Percentiles rank a stretch among this genome's conserved stretches.
These are phyloP conservation scores for Hirundichthys speculiger DNA, from an alignment of 2,113 vertebrate genomes.

Conservation along the genomic window DNA sequence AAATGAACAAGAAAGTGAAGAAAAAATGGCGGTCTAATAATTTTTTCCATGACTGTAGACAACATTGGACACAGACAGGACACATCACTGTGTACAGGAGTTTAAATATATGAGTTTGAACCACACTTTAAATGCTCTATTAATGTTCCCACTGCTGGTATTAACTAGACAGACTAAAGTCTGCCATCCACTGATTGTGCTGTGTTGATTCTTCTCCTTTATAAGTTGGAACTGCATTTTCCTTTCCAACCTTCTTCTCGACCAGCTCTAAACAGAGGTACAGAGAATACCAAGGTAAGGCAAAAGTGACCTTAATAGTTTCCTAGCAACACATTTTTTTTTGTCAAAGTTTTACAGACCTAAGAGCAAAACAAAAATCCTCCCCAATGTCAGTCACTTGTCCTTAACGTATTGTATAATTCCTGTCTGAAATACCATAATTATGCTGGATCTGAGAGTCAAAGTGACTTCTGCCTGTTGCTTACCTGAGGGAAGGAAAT, in stretches of 20 bases:
- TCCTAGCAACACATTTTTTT: conserved; percentile 4
- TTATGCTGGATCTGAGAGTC: not conserved
- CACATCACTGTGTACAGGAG: not conserved
- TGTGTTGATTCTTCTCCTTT: not conserved
- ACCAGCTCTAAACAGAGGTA: conserved; percentile 2
- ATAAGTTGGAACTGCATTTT: not conserved
- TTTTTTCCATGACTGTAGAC: too few relatives aligned
- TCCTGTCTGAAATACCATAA: not conserved
- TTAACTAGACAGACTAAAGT: too few relatives aligned
- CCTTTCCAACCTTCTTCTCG: not conserved
- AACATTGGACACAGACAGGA: conserved; percentile 2
- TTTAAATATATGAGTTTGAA: conserved; percentile 11
- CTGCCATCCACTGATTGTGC: too few relatives aligned
- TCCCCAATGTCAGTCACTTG: not conserved
- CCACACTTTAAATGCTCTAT: not conserved
- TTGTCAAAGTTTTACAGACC: not conserved
- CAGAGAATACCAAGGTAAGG: not conserved
- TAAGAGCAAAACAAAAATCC: not conserved
- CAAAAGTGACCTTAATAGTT: not conserved
- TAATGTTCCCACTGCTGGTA: too few relatives aligned
- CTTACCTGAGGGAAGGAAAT: not conserved
- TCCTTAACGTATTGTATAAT: not conserved
- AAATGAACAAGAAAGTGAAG: too few relatives aligned
- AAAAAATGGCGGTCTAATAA: too few relatives aligned
- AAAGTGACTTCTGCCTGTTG: not conserved